A percentile compares a stretch with the other conserved stretches of the same genome.
These are phyloP conservation scores for Neodon shergylaensis DNA, from an alignment of 2,113 vertebrate genomes.

Conservation along the genomic window DNA sequence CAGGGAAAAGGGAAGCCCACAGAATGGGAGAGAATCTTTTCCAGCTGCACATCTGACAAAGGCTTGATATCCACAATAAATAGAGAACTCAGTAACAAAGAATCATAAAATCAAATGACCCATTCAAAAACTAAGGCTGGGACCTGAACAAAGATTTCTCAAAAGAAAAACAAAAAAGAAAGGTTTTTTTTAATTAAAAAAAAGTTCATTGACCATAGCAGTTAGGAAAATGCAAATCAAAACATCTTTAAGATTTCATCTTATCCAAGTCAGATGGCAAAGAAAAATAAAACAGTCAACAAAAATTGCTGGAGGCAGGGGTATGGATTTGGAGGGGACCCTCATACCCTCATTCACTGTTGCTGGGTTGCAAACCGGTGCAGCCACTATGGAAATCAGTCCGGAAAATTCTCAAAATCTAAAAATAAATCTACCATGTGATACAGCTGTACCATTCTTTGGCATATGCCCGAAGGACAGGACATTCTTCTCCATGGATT, in stretches of 20 bases:
- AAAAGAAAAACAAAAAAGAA: neutral
- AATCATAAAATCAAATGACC: neutral
- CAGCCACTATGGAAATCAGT: neutral
- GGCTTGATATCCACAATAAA: neutral
- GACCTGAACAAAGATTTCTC: neutral
- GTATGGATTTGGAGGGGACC: neutral
- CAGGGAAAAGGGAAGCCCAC: neutral
- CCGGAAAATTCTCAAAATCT: neutral
- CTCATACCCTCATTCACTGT: neutral
- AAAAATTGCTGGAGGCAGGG: neutral
- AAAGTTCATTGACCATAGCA: neutral
- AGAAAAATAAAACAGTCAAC: neutral
- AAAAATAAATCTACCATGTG: neutral
- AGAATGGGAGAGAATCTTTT: neutral
- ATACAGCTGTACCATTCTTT: neutral
- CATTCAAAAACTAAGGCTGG: neutral
- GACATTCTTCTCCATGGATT: neutral
- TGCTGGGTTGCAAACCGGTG: neutral
- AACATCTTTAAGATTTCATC: neutral
- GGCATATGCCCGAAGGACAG: neutral
- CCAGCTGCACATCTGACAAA: neutral
- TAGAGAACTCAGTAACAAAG: neutral
- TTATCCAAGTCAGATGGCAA: neutral
- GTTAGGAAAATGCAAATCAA: neutral
- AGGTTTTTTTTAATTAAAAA: too few relatives aligned